Evolutionary conservation across 92 coral and sea anemone species (phyloP).

Genomic region (Umimayanthus chanpuru): DNA sequence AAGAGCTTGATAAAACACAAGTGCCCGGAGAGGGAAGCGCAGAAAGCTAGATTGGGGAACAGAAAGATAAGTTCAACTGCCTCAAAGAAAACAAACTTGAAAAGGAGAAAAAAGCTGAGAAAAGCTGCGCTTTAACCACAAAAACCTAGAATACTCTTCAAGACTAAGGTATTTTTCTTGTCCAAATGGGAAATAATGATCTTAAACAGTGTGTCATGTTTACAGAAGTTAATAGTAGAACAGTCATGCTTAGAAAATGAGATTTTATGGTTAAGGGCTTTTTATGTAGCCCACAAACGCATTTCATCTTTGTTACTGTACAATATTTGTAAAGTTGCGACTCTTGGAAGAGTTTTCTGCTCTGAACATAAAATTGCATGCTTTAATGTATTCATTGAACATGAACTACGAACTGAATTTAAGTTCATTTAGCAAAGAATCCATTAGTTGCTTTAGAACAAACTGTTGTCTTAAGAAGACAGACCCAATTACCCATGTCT

Average conservation of each 20-base stretch:
- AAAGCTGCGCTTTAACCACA: background rate
- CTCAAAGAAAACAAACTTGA: conserved; percentile 12
- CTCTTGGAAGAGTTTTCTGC: background rate
- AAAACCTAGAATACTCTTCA: conserved; percentile 5
- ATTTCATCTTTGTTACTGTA: background rate
- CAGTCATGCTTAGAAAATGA: background rate
- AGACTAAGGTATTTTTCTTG: conserved; percentile 25
- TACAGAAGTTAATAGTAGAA: conserved; percentile 24
- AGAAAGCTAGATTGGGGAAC: conserved; percentile 14
- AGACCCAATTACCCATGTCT: conserved; percentile 45
- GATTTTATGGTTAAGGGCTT: background rate
- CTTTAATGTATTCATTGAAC: conserved; percentile 23
- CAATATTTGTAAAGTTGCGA: background rate
- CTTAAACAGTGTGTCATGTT: conserved; percentile 28
- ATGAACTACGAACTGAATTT: conserved; percentile 26
- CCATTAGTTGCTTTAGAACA: conserved; percentile 37
- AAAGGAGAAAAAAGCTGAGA: background rate
- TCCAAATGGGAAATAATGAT: conserved; percentile 34
- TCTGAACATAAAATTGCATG: conserved; percentile 5
- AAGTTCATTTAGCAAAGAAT: conserved; percentile 46
- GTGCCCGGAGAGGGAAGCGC: conserved; percentile 15
- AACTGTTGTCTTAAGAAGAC: conserved; percentile 40
- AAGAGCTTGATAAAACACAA: conserved; percentile 16
- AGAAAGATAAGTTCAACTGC: background rate
- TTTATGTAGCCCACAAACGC: background rate